phyloP scores from a whole-genome alignment of 2,888 invertebrate genomes.

The Apodemia zela region DNA sequence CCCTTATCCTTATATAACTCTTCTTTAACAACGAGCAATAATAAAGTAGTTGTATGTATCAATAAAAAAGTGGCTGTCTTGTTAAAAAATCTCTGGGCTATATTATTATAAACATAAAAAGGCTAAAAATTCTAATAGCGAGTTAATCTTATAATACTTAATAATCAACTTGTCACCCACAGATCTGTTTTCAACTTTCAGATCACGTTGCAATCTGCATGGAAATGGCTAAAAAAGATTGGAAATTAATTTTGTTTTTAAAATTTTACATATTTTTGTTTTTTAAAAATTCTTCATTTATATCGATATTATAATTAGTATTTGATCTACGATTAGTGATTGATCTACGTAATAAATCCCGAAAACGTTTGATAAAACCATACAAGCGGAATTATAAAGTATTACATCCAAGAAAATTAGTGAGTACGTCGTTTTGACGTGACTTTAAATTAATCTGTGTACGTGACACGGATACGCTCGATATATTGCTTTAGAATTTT shows the following conservation, averaged over 20 bases:
- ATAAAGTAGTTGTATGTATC: neutral
- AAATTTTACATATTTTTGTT: neutral
- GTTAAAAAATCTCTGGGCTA: neutral
- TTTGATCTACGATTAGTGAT: no score
- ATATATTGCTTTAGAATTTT: conserved; percentile 59
- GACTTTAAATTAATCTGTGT: conserved; percentile 62
- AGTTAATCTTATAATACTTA: conserved; percentile 38
- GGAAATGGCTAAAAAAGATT: conserved; percentile 47
- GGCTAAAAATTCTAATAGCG: neutral
- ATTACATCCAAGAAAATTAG: conserved; percentile 42
- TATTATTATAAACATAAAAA: neutral
- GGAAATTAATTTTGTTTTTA: conserved; percentile 35
- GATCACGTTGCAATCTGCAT: conserved; percentile 76
- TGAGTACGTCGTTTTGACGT: conserved; percentile 52
- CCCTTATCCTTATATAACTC: no score
- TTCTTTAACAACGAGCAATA: no score
- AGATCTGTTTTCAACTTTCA: conserved; percentile 57
- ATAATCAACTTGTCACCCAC: conserved; percentile 70
- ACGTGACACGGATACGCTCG: conserved; percentile 46
- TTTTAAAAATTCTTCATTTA: no score
- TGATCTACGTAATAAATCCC: conserved; percentile 10
- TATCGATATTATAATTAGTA: no score
- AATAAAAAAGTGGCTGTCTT: neutral
- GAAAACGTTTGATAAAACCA: conserved; percentile 36
- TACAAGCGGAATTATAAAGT: conserved; percentile 19